Percentiles rank a stretch among this genome's conserved stretches.
Conservation (phyloP, 2,113 vertebrate genomes). For the Lasiurus borealis region DNA sequence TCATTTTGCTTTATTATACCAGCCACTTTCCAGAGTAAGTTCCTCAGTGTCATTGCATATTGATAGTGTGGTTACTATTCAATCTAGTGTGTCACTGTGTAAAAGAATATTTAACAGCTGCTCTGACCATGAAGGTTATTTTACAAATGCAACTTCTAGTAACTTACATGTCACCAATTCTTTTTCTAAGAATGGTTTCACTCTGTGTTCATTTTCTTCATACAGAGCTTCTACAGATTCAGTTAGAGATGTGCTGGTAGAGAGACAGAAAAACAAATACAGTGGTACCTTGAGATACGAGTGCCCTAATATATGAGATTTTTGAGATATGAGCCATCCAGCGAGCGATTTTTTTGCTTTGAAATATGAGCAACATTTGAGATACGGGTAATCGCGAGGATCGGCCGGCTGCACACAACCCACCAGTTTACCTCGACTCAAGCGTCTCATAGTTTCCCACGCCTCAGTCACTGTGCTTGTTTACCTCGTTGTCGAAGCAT, state of each 20-base stretch:
- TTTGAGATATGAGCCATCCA: no score
- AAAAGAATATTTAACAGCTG: not conserved
- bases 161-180: slow-evolving; percentile 5
- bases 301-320: no score
- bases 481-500: no score
- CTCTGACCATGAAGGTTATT: not conserved
- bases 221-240: slow-evolving; percentile 5
- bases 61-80: not conserved
- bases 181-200: slow-evolving; percentile 24
- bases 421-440: no score
- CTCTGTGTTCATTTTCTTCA: slow-evolving; percentile 45
- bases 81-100: not conserved
- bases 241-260: slow-evolving; percentile 2
- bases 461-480: no score
- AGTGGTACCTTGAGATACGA: no score
- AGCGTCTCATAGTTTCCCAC: no score
- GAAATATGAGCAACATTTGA: no score
- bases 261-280: not conserved
- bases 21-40: not conserved
- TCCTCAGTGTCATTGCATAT: not conserved
- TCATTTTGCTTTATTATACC: slow-evolving; percentile 41
- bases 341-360: no score
- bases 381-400: no score
- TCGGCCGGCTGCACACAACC: no score
- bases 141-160: slow-evolving; percentile 33